Evolutionary conservation across 2,113 vertebrate species (phyloP), one percentile per base, ranked within the genome.

Genomic region (Embiotoca jacksoni): DNA sequence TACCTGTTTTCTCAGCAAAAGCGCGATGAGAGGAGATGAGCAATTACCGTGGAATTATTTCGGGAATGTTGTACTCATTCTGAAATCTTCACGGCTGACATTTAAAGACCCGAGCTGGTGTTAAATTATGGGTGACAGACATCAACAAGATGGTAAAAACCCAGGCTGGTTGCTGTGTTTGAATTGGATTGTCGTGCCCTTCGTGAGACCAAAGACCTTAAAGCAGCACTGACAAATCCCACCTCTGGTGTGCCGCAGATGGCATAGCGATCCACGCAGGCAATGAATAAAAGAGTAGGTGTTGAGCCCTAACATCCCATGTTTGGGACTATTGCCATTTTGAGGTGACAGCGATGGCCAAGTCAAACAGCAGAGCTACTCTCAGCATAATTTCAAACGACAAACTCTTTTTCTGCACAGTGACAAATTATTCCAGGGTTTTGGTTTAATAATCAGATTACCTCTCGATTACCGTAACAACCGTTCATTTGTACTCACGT

Each of bases 281-380:
- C 82, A 80, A 54, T 77, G 80, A 87, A 89, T 84, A 71, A 78
- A 80, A 84, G 47, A 84, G 75, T 64, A 82, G 78, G 85, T 85
- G 86, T 79, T 87, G 86, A 91, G 84, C 78, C 78, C 78, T 78
- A 81, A 88, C 89, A 82, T 84, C 62, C 61, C 78, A 57, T 2
- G 76, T 82, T 75, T 83, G 63, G 71, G 85, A 67, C 78, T 53
- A 54, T 46, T 83, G 82, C 75, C 81, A 79, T 83, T 65, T 72
- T 67, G 65, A 66, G 74, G 74, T 60, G 76, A 81, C 68, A 15
- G 63, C 8, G 32, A 76, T 55, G 46, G 89, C 89, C 91, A 90
- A 90, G 56, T 41, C 55, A 90, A 90, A 85, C 71, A 90, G 30
- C 79, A 71, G 7, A 77, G 57, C 71, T 74, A 44, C 65, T 68